A percentile compares a stretch with the other conserved stretches of the same genome.
phyloP scores from a whole-genome alignment of 2,113 vertebrate species.

The Onychostruthus taczanowskii region DNA sequence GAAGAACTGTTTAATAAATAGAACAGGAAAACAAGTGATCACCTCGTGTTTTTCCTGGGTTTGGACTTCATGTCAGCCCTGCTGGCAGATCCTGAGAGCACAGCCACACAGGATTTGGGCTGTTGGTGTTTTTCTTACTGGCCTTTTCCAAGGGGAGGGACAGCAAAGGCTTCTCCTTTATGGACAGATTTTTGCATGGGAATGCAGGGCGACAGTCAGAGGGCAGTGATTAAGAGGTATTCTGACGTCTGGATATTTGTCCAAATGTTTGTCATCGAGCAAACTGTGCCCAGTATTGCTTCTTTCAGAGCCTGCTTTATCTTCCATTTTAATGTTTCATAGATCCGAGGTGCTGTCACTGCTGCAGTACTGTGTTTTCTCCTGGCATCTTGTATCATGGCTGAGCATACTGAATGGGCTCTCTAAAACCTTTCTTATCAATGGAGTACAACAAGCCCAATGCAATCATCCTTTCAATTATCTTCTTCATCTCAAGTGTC shows the following conservation, averaged over 20 bases:
- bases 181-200: not conserved
- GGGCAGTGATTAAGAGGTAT: not conserved
- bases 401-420: constrained; percentile 50
- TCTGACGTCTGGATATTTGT: not conserved
- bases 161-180: not conserved
- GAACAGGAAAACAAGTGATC: constrained; percentile 36
- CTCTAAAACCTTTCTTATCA: constrained; percentile 63
- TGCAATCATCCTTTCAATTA: constrained; percentile 69
- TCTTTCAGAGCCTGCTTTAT: constrained; percentile 31
- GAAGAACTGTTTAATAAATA: constrained; percentile 61
- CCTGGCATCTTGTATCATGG: constrained; percentile 32
- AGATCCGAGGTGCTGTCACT: not conserved
- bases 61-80: not conserved
- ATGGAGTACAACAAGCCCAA: constrained; percentile 55
- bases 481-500: constrained; percentile 67
- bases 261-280: not conserved
- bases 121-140: not conserved
- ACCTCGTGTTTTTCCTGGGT: not conserved
- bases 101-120: not conserved
- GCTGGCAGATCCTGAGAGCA: not conserved
- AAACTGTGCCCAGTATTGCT: not conserved
- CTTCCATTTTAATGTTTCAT: constrained; percentile 15
- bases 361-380: not conserved
- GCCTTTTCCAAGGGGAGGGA: not conserved
- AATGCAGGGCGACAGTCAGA: not conserved